Evolutionary conservation across 2,888 invertebrate species (phyloP), one percentile per base, ranked within the genome.

Genomic region (Agrochola lota): DNA sequence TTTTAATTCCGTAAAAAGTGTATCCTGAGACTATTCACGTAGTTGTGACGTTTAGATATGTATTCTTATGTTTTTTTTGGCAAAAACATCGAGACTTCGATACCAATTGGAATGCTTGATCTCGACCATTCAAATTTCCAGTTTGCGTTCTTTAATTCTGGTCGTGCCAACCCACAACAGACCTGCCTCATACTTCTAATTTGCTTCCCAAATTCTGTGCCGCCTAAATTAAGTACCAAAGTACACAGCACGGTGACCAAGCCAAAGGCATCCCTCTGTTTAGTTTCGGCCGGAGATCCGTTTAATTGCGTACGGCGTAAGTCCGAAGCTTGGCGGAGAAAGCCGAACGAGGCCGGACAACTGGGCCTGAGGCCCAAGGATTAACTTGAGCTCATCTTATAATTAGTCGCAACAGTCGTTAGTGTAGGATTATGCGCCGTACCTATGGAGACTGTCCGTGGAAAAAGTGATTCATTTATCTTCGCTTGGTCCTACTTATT

Each of bases 361-460:
- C 12, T 49, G 64, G 69, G 40, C 77, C 67, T 74, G 71, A 85
- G 78, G 78, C 72, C 74, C 69, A 57, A 69, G 90, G 91, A 89
- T 91, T 91, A 91, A 88, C 85, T 89, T 87, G 83, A 88, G 86
- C 89, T 91, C 89, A 91, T 92, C 90, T 91, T 90, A 89, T 90
- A 90, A 92, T 92, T 90, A 90, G 89, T 81, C 77, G 67, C 71
- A 85, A 85, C 83, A 80, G 81, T 86, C 86, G 81, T 87, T 86
- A 83, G 69, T 86, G 77, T 77, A 75, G 88, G 87, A 88, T 90
- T 87, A 87, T 72, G 72, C 59, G 70, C 66, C 67, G 73, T 78
- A 78, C 62, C 71, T 81, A 76, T 78, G 77, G 81, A 70, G 66
- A 77, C 78, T 60, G 67, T 64, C 26, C 52, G 57, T 60, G 30